Percentiles rank a stretch among this genome's conserved stretches.
Evolutionary conservation across 2,113 vertebrate genomes (phyloP).

Genomic region (Pterocles orientalis): DNA sequence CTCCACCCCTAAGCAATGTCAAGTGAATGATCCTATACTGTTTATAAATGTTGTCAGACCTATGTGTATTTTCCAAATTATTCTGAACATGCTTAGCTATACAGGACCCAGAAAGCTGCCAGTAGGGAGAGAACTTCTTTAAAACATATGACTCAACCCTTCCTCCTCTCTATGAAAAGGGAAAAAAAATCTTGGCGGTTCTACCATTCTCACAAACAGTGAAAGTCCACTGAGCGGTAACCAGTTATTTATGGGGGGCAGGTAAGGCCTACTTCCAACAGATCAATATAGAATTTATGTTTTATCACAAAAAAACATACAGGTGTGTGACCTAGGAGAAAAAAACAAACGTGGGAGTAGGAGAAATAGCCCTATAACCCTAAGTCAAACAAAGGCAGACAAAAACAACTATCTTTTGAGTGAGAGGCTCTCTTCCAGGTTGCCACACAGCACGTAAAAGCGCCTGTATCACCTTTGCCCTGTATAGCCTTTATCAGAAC

Average conservation of each 20-base stretch:
- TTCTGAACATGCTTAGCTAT: neutral
- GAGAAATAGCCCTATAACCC: rapidly evolving
- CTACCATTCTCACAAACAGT: rapidly evolving
- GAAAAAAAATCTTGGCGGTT: neutral
- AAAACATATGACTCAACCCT: neutral
- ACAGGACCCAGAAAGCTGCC: neutral
- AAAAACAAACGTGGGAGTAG: no score
- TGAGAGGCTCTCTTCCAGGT: neutral
- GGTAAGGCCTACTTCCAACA: rapidly evolving
- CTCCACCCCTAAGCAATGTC: neutral
- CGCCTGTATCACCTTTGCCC: rapidly evolving
- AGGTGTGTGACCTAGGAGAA: neutral
- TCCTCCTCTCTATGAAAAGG: neutral
- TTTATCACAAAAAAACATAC: rapidly evolving
- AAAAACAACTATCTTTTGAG: rapidly evolving
- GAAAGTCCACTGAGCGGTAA: rapidly evolving
- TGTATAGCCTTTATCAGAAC: neutral
- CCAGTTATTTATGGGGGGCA: rapidly evolving
- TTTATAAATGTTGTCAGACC: neutral
- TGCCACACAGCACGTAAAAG: rapidly evolving
- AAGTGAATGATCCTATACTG: neutral
- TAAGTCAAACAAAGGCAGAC: rapidly evolving
- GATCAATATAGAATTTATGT: rapidly evolving
- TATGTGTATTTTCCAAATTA: neutral
- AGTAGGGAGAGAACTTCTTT: neutral